Percentiles rank a stretch among this genome's conserved stretches.
These are phyloP conservation scores for Myanophis thanlyinensis DNA, from an alignment of 2,113 vertebrate species.

Conservation along the genomic window DNA sequence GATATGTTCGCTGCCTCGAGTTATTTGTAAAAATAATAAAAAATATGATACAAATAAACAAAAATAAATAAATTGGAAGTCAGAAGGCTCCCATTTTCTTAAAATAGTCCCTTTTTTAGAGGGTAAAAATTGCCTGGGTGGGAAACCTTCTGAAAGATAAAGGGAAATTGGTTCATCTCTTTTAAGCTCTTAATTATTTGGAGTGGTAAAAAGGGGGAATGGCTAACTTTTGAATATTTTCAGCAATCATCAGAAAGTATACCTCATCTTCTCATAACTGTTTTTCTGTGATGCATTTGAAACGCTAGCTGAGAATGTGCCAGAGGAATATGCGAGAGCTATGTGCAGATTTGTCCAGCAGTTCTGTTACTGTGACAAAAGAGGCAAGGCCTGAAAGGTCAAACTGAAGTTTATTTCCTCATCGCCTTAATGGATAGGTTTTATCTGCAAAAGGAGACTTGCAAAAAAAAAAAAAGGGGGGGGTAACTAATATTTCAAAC, in stretches of 20 bases:
- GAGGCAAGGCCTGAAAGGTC: not conserved
- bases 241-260: not conserved
- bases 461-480: too few relatives aligned
- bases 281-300: not conserved
- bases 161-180: not conserved
- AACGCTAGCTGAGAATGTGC: not conserved
- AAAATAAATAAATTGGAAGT: not conserved
- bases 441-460: not conserved
- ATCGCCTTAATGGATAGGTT: not conserved
- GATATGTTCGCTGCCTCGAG: not conserved
- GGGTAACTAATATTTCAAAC: not conserved
- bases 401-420: not conserved
- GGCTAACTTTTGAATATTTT: not conserved
- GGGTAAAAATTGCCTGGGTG: not conserved
- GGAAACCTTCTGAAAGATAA: not conserved
- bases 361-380: not conserved
- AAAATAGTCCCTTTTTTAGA: not conserved
- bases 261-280: not conserved
- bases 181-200: not conserved
- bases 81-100: not conserved
- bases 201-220: not conserved
- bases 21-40: not conserved
- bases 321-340: not conserved
- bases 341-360: not conserved
- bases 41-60: not conserved